phyloP scores from a whole-genome alignment of 2,113 vertebrate species.

The Psettodes erumei region DNA sequence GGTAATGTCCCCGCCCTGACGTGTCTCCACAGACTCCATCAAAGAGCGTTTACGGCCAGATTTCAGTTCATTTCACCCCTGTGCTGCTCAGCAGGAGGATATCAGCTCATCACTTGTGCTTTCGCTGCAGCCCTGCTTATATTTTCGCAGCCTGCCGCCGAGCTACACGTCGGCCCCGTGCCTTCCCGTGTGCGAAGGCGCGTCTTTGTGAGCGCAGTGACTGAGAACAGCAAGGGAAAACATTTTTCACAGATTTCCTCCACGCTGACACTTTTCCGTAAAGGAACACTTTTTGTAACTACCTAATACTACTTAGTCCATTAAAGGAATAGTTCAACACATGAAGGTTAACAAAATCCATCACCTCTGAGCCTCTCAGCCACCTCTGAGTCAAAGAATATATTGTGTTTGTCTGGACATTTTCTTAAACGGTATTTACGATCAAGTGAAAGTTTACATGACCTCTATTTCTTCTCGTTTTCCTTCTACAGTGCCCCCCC shows the following conservation, averaged over 20 bases:
- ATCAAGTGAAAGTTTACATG: too few species aligned
- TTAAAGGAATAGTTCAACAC: background rate
- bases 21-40: constrained; percentile 27
- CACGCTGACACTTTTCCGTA: background rate
- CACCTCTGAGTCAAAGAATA: too few species aligned
- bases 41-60: constrained; percentile 28
- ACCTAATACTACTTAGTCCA: too few species aligned
- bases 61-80: constrained; percentile 36
- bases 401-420: too few species aligned
- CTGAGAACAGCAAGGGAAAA: background rate
- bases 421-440: too few species aligned
- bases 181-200: background rate
- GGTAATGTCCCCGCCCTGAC: constrained; percentile 48
- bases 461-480: too few species aligned
- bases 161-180: background rate
- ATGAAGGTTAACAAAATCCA: too few species aligned
- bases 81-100: too few species aligned
- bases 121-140: background rate
- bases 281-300: background rate
- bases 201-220: background rate
- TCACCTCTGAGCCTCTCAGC: background rate
- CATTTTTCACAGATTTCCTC: background rate
- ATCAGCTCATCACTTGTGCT: too few species aligned
- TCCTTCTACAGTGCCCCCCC: too few species aligned
- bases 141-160: background rate